A percentile compares a stretch with the other conserved stretches of the same genome.
Conservation (phyloP, 2,113 vertebrate species). For the Pycnonotus jocosus region DNA sequence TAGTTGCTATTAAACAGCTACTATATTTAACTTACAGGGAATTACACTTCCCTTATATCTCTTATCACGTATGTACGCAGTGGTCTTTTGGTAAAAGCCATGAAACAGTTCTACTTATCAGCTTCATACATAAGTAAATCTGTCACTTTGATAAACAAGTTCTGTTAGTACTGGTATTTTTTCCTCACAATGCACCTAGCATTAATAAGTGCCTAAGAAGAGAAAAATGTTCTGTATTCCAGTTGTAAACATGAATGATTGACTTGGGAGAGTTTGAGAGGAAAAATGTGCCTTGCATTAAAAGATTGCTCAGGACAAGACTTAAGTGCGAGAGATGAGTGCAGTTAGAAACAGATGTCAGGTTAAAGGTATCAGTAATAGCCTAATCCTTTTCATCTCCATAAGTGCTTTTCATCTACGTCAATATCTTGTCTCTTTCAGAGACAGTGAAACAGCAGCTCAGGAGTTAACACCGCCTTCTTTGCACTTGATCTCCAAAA, state of each 20-base stretch:
- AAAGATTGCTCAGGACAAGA: neutral
- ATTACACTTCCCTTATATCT: neutral
- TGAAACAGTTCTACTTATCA: neutral
- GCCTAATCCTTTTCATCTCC: neutral
- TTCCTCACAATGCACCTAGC: neutral
- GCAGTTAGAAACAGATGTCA: neutral
- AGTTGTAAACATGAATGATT: neutral
- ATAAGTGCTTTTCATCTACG: neutral
- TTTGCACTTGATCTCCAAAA: neutral
- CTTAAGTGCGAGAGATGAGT: neutral
- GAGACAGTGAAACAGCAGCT: neutral
- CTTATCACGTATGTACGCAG: accelerated
- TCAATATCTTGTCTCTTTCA: neutral
- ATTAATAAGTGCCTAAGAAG: neutral
- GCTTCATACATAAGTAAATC: neutral
- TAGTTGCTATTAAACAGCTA: neutral
- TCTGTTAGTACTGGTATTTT: neutral
- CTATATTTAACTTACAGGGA: neutral
- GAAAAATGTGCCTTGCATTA: neutral
- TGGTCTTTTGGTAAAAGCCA: neutral
- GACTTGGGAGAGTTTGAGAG: neutral
- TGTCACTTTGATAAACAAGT: neutral
- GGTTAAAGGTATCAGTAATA: neutral
- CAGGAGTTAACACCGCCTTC: neutral
- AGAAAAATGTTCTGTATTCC: neutral